Conservation (phyloP, 2,797 vertebrate genomes). For the Macropus fuliginosus region DNA sequence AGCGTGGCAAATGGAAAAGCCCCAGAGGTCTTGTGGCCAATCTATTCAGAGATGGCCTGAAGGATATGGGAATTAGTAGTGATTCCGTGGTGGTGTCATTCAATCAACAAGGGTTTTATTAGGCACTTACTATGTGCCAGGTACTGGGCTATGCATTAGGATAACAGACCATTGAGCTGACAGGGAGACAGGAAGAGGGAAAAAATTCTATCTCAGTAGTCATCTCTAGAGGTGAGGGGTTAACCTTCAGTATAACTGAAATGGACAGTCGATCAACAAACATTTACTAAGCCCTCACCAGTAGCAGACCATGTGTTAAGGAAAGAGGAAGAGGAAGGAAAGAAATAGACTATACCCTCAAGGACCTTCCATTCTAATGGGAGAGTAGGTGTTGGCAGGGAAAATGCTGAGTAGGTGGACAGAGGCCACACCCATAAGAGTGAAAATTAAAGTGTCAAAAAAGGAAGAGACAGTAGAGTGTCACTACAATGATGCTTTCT, state of each 20-base stretch:
- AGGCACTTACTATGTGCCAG: neutral
- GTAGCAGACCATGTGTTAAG: neutral
- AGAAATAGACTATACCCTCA: neutral
- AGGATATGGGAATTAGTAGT: neutral
- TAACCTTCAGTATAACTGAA: neutral
- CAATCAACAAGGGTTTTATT: neutral
- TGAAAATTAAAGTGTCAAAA: neutral
- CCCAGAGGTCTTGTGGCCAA: neutral
- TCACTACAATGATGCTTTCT: neutral
- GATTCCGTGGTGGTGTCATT: neutral
- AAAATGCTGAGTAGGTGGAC: neutral
- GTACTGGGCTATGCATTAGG: neutral
- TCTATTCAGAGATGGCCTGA: neutral
- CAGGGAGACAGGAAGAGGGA: neutral
- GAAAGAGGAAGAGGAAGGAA: no score
- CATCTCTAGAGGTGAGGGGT: neutral
- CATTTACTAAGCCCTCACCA: neutral
- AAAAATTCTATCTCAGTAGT: neutral
- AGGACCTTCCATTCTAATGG: neutral
- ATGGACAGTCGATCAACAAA: neutral
- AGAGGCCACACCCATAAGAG: neutral
- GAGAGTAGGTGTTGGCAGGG: neutral
- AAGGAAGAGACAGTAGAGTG: neutral
- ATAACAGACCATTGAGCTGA: neutral
- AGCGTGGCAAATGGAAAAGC: neutral